phyloP scores from a whole-genome alignment of 1,140 invertebrate species.

The Drosophila teissieri region DNA sequence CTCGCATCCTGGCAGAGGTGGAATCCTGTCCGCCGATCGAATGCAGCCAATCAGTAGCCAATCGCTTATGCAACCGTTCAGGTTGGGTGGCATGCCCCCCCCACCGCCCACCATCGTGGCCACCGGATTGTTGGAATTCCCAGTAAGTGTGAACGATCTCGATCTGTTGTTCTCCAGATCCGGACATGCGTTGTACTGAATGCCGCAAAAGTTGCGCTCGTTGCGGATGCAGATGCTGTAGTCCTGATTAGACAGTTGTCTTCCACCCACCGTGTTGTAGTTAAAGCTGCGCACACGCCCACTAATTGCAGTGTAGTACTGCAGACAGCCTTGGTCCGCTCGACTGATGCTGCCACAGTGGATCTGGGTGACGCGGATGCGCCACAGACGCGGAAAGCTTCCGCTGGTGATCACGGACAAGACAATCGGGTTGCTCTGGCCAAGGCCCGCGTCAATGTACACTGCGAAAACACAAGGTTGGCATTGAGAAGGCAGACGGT shows the following conservation, averaged over 20 bases:
- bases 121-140: conserved; percentile 89
- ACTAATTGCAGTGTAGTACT: conserved; percentile 91
- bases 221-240: conserved; percentile 94
- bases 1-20: conserved; percentile 84
- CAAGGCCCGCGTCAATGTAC: conserved; percentile 92
- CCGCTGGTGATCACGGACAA: conserved; percentile 92
- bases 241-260: conserved; percentile 95
- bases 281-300: conserved; percentile 93
- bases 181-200: conserved; percentile 91
- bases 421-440: conserved; percentile 90
- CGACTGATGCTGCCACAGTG: conserved; percentile 89
- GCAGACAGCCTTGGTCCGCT: conserved; percentile 93
- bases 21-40: conserved; percentile 81
- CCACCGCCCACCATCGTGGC: conserved; percentile 89
- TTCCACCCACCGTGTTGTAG: conserved; percentile 89
- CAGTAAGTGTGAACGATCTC: conserved; percentile 89
- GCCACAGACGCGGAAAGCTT: conserved; percentile 91
- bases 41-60: conserved; percentile 92
- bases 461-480: conserved; percentile 86
- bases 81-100: conserved; percentile 63
- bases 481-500: conserved; percentile 3
- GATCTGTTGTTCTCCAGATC: conserved; percentile 87
- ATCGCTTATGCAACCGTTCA: conserved; percentile 89
- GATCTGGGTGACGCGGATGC: conserved; percentile 92
- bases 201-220: conserved; percentile 94